These are phyloP conservation scores for Galemys pyrenaicus DNA, from an alignment of 2,113 vertebrate genomes.

Conservation along the genomic window DNA sequence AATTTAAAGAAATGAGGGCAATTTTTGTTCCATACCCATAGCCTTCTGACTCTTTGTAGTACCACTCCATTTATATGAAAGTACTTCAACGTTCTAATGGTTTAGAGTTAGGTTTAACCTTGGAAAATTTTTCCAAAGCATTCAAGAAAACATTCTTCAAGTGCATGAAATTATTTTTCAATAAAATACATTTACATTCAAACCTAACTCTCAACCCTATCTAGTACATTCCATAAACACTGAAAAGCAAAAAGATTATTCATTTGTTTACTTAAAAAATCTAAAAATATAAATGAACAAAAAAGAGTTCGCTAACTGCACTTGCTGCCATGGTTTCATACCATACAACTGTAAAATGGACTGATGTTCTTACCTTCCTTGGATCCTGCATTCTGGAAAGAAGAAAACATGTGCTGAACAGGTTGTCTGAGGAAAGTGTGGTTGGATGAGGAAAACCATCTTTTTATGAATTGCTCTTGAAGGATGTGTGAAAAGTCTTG, in stretches of 20 bases:
- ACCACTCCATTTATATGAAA: neutral
- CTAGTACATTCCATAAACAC: neutral
- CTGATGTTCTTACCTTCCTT: neutral
- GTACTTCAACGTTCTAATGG: conserved; percentile 23
- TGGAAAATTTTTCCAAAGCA: neutral
- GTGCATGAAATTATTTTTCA: neutral
- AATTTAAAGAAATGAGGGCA: neutral
- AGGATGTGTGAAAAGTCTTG: neutral
- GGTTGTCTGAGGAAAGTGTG: conserved; percentile 3
- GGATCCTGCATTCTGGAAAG: neutral
- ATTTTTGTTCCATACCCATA: neutral
- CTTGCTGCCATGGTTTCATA: conserved; percentile 21
- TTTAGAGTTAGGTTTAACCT: neutral
- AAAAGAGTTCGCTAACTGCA: neutral
- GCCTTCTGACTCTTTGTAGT: conserved; percentile 1
- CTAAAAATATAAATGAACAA: conserved; percentile 37
- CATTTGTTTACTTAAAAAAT: conserved; percentile 1
- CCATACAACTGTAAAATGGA: neutral
- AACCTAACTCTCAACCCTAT: neutral
- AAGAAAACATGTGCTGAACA: neutral
- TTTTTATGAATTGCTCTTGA: neutral
- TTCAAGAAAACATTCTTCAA: conserved; percentile 12
- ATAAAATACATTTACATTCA: neutral
- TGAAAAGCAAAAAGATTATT: neutral
- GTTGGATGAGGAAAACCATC: neutral